phyloP scores from a whole-genome alignment of 1,140 invertebrate species.

The Fopius arisanus region DNA sequence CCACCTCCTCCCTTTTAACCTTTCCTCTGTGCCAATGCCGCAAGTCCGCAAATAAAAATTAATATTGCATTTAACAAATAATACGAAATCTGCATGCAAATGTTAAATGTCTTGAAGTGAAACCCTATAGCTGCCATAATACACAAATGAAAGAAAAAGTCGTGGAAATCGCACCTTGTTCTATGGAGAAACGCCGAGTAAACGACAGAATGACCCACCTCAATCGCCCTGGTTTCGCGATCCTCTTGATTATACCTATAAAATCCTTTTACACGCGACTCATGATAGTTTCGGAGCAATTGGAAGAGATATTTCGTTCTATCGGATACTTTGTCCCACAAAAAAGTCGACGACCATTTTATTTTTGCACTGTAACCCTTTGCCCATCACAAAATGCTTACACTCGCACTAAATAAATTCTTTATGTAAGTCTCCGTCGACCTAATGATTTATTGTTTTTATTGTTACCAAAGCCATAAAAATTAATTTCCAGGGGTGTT shows the following conservation, averaged over 20 bases:
- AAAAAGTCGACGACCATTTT: background rate
- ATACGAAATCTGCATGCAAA: too few species aligned
- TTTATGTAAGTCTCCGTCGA: too few species aligned
- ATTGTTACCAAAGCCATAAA: background rate
- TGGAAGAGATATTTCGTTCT: background rate
- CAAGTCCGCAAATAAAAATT: too few species aligned
- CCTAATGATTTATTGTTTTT: background rate
- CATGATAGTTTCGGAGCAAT: conserved; percentile 18
- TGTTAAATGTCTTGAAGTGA: background rate
- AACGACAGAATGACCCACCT: conserved; percentile 10
- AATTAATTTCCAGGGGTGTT: background rate
- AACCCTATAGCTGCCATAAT: background rate
- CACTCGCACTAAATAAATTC: background rate
- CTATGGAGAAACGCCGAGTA: background rate
- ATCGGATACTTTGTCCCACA: background rate
- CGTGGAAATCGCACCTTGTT: background rate
- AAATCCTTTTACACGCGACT: conserved; percentile 27
- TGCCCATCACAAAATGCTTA: background rate
- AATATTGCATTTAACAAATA: too few species aligned
- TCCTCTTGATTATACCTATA: conserved; percentile 28
- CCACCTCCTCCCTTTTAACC: background rate
- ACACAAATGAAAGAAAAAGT: background rate
- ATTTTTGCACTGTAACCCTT: background rate
- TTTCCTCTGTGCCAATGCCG: too few species aligned
- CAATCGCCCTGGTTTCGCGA: conserved; percentile 27